These are phyloP conservation scores for Aleiodes alternator DNA, from an alignment of 2,888 invertebrate species.

Conservation along the genomic window DNA sequence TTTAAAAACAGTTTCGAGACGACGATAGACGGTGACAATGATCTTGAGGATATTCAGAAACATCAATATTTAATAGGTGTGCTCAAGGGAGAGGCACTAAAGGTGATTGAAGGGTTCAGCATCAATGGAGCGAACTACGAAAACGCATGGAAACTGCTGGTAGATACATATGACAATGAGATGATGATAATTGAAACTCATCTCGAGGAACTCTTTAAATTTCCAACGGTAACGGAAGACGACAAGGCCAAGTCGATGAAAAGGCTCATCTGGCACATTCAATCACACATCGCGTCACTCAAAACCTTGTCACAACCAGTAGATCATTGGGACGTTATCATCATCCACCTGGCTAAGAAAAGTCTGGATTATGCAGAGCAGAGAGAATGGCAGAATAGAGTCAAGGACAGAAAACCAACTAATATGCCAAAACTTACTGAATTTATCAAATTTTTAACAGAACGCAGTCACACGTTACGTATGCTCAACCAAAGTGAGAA, in stretches of 20 bases:
- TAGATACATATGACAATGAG: constrained; percentile 54
- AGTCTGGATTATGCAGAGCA: constrained; percentile 57
- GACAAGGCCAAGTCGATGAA: constrained; percentile 46
- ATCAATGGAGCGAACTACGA: too few relatives aligned
- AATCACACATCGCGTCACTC: constrained; percentile 49
- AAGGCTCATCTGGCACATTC: constrained; percentile 46
- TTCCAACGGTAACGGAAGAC: constrained; percentile 45
- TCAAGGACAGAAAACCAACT: constrained; percentile 43
- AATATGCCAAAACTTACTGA: constrained; percentile 51
- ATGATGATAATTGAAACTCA: constrained; percentile 55
- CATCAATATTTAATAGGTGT: too few relatives aligned
- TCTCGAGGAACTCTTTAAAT: constrained; percentile 50
- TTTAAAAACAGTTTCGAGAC: too few relatives aligned
- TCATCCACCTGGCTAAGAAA: constrained; percentile 55
- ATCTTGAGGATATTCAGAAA: too few relatives aligned
- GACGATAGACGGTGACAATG: too few relatives aligned
- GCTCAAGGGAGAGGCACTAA: too few relatives aligned
- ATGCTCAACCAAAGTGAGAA: constrained; percentile 44
- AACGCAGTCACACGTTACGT: constrained; percentile 46
- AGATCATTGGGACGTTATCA: constrained; percentile 57
- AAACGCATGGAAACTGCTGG: constrained; percentile 34
- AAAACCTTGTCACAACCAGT: constrained; percentile 55
- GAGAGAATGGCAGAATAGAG: constrained; percentile 56
- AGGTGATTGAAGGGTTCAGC: too few relatives aligned
- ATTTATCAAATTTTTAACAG: constrained; percentile 50